These are phyloP conservation scores for Thecophora atra DNA, from an alignment of 2,888 invertebrate species.

Conservation along the genomic window DNA sequence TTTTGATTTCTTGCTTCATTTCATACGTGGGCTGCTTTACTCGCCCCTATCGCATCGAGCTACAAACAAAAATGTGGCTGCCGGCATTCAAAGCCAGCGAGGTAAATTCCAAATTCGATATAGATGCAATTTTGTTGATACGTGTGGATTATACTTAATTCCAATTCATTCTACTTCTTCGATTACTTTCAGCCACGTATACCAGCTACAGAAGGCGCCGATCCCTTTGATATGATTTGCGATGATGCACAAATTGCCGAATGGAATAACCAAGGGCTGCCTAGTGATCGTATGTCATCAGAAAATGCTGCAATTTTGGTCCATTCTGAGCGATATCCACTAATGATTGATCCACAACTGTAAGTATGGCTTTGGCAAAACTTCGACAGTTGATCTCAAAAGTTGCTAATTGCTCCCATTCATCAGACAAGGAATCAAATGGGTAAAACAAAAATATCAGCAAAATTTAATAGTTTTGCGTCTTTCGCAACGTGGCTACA, in stretches of 20 bases:
- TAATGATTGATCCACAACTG: conserved; percentile 94
- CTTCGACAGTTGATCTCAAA: no score
- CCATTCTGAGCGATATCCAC: conserved; percentile 90
- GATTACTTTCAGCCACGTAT: conserved; percentile 72
- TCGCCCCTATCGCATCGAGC: conserved; percentile 79
- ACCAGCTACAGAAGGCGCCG: conserved; percentile 80
- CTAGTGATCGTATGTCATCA: conserved; percentile 91
- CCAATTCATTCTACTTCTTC: neutral
- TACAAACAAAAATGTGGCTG: conserved; percentile 82
- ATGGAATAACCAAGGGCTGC: conserved; percentile 95
- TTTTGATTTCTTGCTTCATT: conserved; percentile 90
- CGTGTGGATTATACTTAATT: neutral
- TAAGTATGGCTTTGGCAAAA: conserved; percentile 61
- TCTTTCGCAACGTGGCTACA: conserved; percentile 81
- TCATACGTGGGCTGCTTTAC: conserved; percentile 96
- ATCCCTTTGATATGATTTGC: conserved; percentile 85
- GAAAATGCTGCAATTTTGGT: conserved; percentile 94
- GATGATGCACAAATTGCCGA: conserved; percentile 91
- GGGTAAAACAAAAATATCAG: conserved; percentile 92
- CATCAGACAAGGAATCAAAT: conserved; percentile 84
- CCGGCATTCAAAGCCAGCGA: conserved; percentile 78
- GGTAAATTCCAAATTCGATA: conserved; percentile 60
- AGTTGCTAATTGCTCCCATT: neutral
- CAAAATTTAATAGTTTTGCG: conserved; percentile 77
- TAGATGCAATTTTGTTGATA: neutral